These are phyloP conservation scores for Anthopleura sola DNA, from an alignment of 64 coral and sea anemone species.

Conservation along the genomic window DNA sequence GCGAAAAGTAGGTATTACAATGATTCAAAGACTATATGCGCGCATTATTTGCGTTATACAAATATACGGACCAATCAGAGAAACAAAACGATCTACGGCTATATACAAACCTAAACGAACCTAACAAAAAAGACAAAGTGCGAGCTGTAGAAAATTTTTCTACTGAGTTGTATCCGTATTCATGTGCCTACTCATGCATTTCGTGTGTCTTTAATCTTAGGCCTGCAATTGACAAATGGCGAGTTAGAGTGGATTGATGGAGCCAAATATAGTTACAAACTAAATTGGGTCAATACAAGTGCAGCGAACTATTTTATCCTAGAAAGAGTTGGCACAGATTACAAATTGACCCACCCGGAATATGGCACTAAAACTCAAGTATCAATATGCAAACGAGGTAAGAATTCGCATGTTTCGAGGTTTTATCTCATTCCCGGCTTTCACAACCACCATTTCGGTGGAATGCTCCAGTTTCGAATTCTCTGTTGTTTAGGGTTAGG, in stretches of 20 bases:
- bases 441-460: too few relatives aligned
- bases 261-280: not conserved
- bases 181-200: too few relatives aligned
- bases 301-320: not conserved
- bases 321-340: not conserved
- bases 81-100: too few relatives aligned
- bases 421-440: not conserved
- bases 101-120: too few relatives aligned
- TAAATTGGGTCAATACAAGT: not conserved
- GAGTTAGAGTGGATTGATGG: not conserved
- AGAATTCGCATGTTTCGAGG: not conserved
- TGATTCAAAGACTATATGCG: too few relatives aligned
- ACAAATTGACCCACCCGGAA: not conserved
- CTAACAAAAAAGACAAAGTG: too few relatives aligned
- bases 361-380: not conserved
- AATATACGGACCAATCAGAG: too few relatives aligned
- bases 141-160: too few relatives aligned
- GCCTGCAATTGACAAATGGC: not conserved
- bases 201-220: not conserved
- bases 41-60: too few relatives aligned
- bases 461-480: not conserved
- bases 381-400: conserved; percentile 19
- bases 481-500: not conserved
- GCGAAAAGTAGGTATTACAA: too few relatives aligned
- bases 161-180: too few relatives aligned